These are phyloP conservation scores for Tachuris rubrigastra DNA, from an alignment of 2,113 vertebrate species.

Conservation along the genomic window DNA sequence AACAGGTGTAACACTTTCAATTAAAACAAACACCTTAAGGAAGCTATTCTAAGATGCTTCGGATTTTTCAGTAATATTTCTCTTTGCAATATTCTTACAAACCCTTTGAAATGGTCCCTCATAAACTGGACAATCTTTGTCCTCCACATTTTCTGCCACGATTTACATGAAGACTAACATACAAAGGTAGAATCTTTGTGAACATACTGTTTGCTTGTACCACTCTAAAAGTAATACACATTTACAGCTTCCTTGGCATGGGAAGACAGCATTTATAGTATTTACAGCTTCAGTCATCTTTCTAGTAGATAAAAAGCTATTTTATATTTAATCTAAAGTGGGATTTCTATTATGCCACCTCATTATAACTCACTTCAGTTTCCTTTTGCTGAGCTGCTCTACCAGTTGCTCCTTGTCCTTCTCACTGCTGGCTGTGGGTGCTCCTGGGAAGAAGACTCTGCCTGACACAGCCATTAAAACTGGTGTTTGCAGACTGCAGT, in stretches of 20 bases:
- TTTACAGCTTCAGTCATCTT: conserved; percentile 13
- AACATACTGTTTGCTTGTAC: background rate
- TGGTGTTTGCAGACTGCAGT: background rate
- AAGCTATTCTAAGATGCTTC: conserved; percentile 30
- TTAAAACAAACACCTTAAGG: conserved; percentile 18
- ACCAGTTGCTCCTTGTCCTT: background rate
- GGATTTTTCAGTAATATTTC: background rate
- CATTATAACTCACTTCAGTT: background rate
- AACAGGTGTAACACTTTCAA: background rate
- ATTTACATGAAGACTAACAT: background rate
- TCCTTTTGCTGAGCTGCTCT: background rate
- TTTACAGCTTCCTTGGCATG: background rate
- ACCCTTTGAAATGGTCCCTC: background rate
- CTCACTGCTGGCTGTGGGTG: background rate
- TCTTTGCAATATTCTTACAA: background rate
- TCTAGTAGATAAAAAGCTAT: background rate
- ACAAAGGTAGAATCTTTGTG: conserved; percentile 17
- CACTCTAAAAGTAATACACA: background rate
- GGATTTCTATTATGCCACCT: background rate
- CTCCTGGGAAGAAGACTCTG: background rate
- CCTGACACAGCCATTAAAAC: background rate
- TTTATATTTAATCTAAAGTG: background rate
- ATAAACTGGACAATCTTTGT: background rate
- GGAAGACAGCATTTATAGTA: background rate
- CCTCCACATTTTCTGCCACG: background rate